These are phyloP conservation scores for Eulemur rubriventer DNA, from an alignment of 2,797 vertebrate genomes.

Conservation along the genomic window DNA sequence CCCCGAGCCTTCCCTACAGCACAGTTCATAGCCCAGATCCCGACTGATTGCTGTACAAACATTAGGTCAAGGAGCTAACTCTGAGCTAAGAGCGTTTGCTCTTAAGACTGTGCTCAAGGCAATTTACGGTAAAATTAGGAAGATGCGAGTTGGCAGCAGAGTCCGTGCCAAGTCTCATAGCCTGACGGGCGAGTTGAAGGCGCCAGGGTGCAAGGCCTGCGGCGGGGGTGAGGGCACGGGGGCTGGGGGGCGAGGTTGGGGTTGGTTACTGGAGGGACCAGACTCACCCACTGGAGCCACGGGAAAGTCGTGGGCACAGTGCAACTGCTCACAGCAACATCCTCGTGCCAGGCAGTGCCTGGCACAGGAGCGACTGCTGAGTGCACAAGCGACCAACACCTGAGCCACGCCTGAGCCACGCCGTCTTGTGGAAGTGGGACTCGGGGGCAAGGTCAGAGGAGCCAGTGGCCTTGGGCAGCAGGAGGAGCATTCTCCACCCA, in stretches of 20 bases:
- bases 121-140: neutral
- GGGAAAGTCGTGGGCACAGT: accelerated
- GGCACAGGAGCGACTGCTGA: neutral
- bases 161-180: neutral
- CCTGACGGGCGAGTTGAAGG: accelerated
- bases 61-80: neutral
- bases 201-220: neutral
- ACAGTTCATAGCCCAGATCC: neutral
- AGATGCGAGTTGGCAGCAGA: accelerated
- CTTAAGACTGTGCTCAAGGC: neutral
- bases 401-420: too few species aligned
- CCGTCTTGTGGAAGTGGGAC: neutral
- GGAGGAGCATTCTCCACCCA: neutral
- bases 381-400: neutral
- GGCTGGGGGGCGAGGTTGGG: too few species aligned
- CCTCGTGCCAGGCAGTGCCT: neutral
- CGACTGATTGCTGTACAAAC: accelerated
- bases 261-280: neutral
- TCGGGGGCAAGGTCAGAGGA: neutral
- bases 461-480: neutral
- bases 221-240: accelerated
- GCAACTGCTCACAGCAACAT: neutral
- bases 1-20: neutral
- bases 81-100: neutral
- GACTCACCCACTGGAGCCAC: neutral